Percentiles rank a stretch among this genome's conserved stretches.
Conservation (phyloP, 1,140 invertebrate species). For the Drosophila subobscura region DNA sequence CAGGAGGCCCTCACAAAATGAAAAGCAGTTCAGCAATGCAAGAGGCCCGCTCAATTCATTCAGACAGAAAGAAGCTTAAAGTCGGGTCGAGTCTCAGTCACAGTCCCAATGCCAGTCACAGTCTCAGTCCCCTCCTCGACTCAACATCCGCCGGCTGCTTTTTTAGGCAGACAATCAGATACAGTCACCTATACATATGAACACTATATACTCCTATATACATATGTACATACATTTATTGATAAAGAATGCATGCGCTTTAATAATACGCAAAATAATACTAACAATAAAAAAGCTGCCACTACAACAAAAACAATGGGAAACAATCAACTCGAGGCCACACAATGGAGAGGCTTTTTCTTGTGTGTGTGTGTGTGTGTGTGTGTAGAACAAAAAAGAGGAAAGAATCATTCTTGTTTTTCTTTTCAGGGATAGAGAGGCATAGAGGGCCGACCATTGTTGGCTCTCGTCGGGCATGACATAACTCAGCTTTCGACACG, state of each 20-base stretch:
- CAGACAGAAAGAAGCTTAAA: slow-evolving; percentile 71
- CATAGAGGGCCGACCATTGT: slow-evolving; percentile 42
- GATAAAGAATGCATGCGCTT: slow-evolving; percentile 73
- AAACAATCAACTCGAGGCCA: slow-evolving; percentile 64
- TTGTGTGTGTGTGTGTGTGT: too few relatives aligned
- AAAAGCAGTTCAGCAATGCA: slow-evolving; percentile 65
- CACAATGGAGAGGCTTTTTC: slow-evolving; percentile 60
- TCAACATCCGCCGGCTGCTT: slow-evolving; percentile 59
- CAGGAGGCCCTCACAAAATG: slow-evolving; percentile 40
- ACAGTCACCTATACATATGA: slow-evolving; percentile 21
- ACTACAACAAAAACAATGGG: slow-evolving; percentile 41
- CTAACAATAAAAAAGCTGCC: slow-evolving; percentile 49
- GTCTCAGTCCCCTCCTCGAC: slow-evolving; percentile 25
- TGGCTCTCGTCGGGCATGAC: slow-evolving; percentile 43
- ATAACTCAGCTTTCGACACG: slow-evolving; percentile 57
- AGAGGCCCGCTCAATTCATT: slow-evolving; percentile 67
- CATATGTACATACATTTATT: slow-evolving; percentile 8
- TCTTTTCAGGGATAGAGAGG: background rate
- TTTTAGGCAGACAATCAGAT: slow-evolving; percentile 49
- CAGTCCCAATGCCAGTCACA: slow-evolving; percentile 19
- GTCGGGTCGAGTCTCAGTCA: slow-evolving; percentile 17
- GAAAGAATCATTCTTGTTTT: slow-evolving; percentile 40
- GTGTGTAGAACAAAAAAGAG: slow-evolving; percentile 17
- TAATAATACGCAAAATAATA: slow-evolving; percentile 79
- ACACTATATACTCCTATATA: too few relatives aligned